A percentile compares a stretch with the other conserved stretches of the same genome.
These are phyloP conservation scores for Cephus cinctus DNA, from an alignment of 1,140 invertebrate genomes.

Conservation along the genomic window DNA sequence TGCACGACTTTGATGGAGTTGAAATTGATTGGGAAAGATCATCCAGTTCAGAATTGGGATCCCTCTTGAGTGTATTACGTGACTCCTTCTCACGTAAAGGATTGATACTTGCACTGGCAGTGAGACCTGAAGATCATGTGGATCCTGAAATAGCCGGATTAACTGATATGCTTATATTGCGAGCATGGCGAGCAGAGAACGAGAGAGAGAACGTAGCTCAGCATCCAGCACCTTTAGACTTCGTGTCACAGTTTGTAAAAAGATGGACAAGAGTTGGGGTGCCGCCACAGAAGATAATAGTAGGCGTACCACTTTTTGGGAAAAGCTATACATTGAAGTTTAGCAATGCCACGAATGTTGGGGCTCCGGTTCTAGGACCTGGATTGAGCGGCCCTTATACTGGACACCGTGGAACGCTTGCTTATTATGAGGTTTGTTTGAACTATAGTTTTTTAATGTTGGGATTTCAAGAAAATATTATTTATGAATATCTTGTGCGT, in stretches of 20 bases:
- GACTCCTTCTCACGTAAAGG: constrained; percentile 23
- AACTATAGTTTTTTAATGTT: neutral
- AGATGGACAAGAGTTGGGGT: constrained; percentile 46
- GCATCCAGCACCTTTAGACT: constrained; percentile 38
- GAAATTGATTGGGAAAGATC: constrained; percentile 63
- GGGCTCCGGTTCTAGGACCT: constrained; percentile 45
- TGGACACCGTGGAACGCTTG: constrained; percentile 62
- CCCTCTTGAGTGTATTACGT: constrained; percentile 24
- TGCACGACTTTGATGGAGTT: constrained; percentile 63
- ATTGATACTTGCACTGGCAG: constrained; percentile 30
- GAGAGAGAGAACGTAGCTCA: constrained; percentile 24
- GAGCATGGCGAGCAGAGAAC: constrained; percentile 46
- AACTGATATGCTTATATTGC: constrained; percentile 41
- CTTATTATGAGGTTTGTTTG: constrained; percentile 62
- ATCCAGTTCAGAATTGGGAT: constrained; percentile 22
- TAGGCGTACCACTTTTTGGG: constrained; percentile 67
- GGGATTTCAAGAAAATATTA: neutral
- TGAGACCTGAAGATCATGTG: constrained; percentile 32
- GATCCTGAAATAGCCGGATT: constrained; percentile 32
- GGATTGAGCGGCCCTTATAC: constrained; percentile 67
- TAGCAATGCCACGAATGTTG: constrained; percentile 43
- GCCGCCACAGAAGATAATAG: constrained; percentile 58
- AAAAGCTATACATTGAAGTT: constrained; percentile 59
- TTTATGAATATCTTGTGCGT: constrained; percentile 35
- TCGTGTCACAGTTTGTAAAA: constrained; percentile 25